A percentile compares a stretch with the other conserved stretches of the same genome.
These are phyloP conservation scores for Gryon sp. DNA, from an alignment of 1,140 invertebrate genomes.

Conservation along the genomic window DNA sequence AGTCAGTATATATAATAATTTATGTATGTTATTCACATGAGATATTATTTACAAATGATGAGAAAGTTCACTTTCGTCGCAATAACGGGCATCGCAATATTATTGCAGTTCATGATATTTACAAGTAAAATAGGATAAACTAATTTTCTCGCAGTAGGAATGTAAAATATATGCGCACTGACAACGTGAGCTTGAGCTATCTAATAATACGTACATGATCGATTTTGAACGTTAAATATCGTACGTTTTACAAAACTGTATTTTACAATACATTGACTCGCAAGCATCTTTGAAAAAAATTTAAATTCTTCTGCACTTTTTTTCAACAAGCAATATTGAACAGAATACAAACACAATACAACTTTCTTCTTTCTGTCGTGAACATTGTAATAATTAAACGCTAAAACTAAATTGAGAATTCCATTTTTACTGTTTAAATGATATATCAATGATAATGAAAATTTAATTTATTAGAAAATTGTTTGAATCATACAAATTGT, in stretches of 20 bases:
- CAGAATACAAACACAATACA: slow-evolving; percentile 2
- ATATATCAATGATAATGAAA: neutral
- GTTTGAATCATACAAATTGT: slow-evolving; percentile 34
- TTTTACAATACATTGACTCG: slow-evolving; percentile 11
- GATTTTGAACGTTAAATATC: slow-evolving; percentile 6
- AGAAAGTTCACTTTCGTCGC: slow-evolving; percentile 19
- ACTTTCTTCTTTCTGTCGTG: neutral
- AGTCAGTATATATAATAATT: slow-evolving; percentile 66
- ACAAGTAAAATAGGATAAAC: slow-evolving; percentile 58
- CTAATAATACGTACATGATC: slow-evolving; percentile 25
- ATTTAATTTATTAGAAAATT: slow-evolving; percentile 14
- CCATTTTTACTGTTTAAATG: slow-evolving; percentile 10
- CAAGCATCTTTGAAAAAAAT: too few relatives aligned
- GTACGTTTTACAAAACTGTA: slow-evolving; percentile 25
- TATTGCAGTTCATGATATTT: slow-evolving; percentile 56
- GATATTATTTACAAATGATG: slow-evolving; percentile 65
- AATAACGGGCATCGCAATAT: slow-evolving; percentile 29
- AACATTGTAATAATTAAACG: slow-evolving; percentile 7
- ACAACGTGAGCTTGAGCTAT: slow-evolving; percentile 30
- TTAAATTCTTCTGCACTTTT: slow-evolving; percentile 5
- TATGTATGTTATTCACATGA: slow-evolving; percentile 61
- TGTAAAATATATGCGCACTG: slow-evolving; percentile 65
- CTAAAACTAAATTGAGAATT: slow-evolving; percentile 14
- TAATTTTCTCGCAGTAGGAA: slow-evolving; percentile 63
- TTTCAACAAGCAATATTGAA: neutral